Percentiles rank a stretch among this genome's conserved stretches.
phyloP scores from a whole-genome alignment of 2,113 vertebrate species.

The western clawed frog (Xenopus tropicalis) region UCB_Xtro_10.0 CM004444.2:21531501-21532000 shows the following conservation, averaged over 20 bases:
- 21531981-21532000: not conserved
- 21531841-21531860: not conserved
- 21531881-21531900: not conserved
- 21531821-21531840: not conserved
- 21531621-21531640: too few relatives aligned
- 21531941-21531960: not conserved
- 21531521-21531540: too few relatives aligned
- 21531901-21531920: not conserved
- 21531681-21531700: not conserved
- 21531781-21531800: not conserved
- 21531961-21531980: not conserved
- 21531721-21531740: not conserved
- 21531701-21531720: not conserved
- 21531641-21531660: not conserved
- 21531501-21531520: too few relatives aligned
- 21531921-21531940: not conserved
- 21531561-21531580: too few relatives aligned
- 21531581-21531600: too few relatives aligned
- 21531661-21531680: not conserved
- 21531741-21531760: conserved; percentile 2
- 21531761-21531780: conserved; percentile 1
- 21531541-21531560: too few relatives aligned
- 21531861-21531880: not conserved
- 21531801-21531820: not conserved
- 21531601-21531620: too few relatives aligned